phyloP scores from a whole-genome alignment of 2,888 invertebrate genomes.

The Coelinius sp. region DNA sequence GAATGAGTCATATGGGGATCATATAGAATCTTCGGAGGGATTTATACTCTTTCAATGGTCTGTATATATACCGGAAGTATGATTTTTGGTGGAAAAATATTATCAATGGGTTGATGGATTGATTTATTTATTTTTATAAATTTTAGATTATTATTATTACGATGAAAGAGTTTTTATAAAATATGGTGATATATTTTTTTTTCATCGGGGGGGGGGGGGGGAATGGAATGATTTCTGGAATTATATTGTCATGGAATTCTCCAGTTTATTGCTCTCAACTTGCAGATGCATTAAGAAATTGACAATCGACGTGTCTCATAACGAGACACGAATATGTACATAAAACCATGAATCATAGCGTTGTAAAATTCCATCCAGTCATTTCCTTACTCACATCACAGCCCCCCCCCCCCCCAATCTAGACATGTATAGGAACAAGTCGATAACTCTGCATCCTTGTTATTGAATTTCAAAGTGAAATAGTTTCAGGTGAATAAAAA shows the following conservation, averaged over 20 bases:
- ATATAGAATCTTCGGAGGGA: not conserved
- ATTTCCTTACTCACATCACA: not conserved
- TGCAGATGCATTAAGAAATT: slow-evolving; percentile 41
- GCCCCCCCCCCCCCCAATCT: not conserved
- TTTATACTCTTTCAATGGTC: not conserved
- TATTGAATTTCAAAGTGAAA: slow-evolving; percentile 18
- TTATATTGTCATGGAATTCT: slow-evolving; percentile 10
- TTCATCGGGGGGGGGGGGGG: not conserved
- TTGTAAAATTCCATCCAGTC: not conserved
- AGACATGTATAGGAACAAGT: slow-evolving; percentile 13
- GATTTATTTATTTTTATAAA: not conserved
- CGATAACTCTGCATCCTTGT: slow-evolving; percentile 22
- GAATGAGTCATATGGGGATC: not conserved
- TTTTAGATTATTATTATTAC: not conserved
- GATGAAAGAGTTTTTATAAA: too few species aligned
- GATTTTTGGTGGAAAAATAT: not conserved
- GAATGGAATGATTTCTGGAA: not conserved
- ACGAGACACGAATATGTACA: not conserved
- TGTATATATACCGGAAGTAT: not conserved
- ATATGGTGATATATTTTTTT: too few species aligned
- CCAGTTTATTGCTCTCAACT: slow-evolving; percentile 46
- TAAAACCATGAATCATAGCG: not conserved
- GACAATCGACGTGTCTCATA: slow-evolving; percentile 21
- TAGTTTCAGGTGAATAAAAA: slow-evolving; percentile 10
- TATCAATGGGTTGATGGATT: not conserved